Percentiles rank a stretch among this genome's conserved stretches.
phyloP scores from a whole-genome alignment of 2,888 invertebrate genomes.

The Acronicta aceris region DNA sequence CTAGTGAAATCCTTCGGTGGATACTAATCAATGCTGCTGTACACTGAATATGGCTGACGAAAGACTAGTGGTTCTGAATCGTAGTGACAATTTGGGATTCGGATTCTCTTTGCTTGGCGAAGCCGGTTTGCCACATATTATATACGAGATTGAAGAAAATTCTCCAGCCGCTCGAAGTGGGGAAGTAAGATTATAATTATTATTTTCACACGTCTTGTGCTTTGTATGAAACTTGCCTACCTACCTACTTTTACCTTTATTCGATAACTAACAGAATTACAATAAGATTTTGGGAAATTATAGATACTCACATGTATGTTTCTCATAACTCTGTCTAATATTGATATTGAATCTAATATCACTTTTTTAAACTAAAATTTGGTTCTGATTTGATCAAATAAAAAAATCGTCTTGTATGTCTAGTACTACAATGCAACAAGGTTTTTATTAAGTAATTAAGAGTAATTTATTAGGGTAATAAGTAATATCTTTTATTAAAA shows the following conservation, averaged over 20 bases:
- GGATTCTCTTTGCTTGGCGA: conserved; percentile 97
- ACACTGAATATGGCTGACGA: conserved; percentile 95
- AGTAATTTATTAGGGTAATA: conserved; percentile 20
- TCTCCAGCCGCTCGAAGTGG: conserved; percentile 97
- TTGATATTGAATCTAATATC: background rate
- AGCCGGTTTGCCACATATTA: conserved; percentile 97
- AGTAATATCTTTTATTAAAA: no score
- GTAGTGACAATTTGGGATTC: conserved; percentile 96
- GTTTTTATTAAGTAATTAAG: conserved; percentile 6
- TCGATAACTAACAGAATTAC: conserved; percentile 18
- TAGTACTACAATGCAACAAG: conserved; percentile 1
- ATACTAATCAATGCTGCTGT: conserved; percentile 86
- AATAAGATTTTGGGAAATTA: background rate
- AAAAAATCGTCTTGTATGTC: background rate
- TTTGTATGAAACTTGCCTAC: conserved; percentile 39
- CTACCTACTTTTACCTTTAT: conserved; percentile 56
- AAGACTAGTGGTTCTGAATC: conserved; percentile 95
- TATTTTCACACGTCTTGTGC: conserved; percentile 17
- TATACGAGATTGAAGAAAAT: conserved; percentile 97
- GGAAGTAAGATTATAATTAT: conserved; percentile 90
- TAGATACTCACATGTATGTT: background rate
- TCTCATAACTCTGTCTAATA: no score
- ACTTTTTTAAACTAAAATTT: no score
- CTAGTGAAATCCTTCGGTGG: conserved; percentile 77
- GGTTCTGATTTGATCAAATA: conserved; percentile 4